A percentile compares a stretch with the other conserved stretches of the same genome.
phyloP scores from a whole-genome alignment of 64 coral and sea anemone genomes.

The Montipora capricornis region DNA sequence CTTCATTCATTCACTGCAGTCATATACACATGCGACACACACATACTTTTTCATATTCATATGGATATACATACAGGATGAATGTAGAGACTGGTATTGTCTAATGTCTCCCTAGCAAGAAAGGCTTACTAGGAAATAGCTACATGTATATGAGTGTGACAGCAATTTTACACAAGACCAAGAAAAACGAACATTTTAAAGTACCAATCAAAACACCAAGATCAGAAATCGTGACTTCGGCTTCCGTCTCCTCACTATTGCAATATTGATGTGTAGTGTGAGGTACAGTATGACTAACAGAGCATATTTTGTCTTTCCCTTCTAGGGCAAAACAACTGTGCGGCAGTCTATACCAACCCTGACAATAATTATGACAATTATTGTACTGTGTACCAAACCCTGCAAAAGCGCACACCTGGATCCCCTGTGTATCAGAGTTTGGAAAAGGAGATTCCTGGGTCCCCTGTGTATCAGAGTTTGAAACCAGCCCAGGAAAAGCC shows the following conservation, averaged over 20 bases:
- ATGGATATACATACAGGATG: too few species aligned
- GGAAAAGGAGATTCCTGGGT: not conserved
- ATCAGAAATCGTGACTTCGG: not conserved
- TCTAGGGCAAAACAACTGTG: not conserved
- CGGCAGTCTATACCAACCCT: not conserved
- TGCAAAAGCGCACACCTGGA: constrained; percentile 3
- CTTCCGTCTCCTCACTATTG: not conserved
- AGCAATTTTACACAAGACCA: too few species aligned
- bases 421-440: not conserved
- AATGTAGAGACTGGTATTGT: too few species aligned
- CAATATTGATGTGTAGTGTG: not conserved
- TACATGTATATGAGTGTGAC: too few species aligned
- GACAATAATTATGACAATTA: constrained; percentile 15
- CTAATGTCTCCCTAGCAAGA: too few species aligned
- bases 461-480: constrained; percentile 3
- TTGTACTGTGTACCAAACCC: constrained; percentile 14
- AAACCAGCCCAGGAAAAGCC: not conserved
- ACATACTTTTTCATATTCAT: too few species aligned
- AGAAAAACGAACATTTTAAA: too few species aligned
- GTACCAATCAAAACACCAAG: not conserved
- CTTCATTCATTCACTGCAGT: too few species aligned
- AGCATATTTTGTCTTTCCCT: not conserved
- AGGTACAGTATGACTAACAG: not conserved
- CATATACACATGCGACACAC: too few species aligned
- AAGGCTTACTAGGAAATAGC: too few species aligned